phyloP scores from a whole-genome alignment of 2,888 invertebrate species.

The Mesochorus sp. region DNA sequence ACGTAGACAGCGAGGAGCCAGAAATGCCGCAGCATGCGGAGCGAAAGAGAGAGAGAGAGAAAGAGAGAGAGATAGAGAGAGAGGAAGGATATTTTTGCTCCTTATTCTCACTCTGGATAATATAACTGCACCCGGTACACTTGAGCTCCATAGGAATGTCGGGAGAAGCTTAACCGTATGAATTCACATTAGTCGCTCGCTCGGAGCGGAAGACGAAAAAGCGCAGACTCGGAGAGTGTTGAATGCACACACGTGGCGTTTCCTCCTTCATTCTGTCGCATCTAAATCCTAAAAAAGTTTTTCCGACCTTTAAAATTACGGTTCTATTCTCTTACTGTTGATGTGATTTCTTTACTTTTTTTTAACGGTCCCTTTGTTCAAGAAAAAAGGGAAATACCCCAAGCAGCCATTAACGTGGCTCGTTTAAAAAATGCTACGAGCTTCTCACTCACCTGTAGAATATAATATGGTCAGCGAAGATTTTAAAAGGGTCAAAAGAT shows the following conservation, averaged over 20 bases:
- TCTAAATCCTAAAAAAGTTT: not conserved
- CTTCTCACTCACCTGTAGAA: too few relatives aligned
- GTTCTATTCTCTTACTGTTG: not conserved
- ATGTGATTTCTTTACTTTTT: not conserved
- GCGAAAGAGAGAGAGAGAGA: too few relatives aligned
- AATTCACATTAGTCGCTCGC: slow-evolving; percentile 42
- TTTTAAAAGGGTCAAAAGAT: too few relatives aligned
- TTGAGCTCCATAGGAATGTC: not conserved
- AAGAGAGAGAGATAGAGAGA: too few relatives aligned
- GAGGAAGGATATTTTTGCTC: slow-evolving; percentile 30
- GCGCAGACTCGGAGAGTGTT: not conserved
- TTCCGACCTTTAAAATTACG: not conserved
- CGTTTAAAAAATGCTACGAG: too few relatives aligned
- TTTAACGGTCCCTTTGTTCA: not conserved
- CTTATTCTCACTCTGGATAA: slow-evolving; percentile 6
- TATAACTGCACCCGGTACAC: not conserved
- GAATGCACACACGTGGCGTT: not conserved
- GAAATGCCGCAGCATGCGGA: slow-evolving; percentile 51
- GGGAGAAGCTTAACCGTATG: slow-evolving; percentile 31
- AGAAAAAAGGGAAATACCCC: not conserved
- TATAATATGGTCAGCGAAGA: too few relatives aligned
- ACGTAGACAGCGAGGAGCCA: slow-evolving; percentile 54
- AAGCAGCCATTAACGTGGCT: too few relatives aligned
- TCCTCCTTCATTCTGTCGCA: not conserved
- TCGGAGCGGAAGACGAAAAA: slow-evolving; percentile 12